These are phyloP conservation scores for Dryoscopus gambensis DNA, from an alignment of 2,113 vertebrate species.

Conservation along the genomic window DNA sequence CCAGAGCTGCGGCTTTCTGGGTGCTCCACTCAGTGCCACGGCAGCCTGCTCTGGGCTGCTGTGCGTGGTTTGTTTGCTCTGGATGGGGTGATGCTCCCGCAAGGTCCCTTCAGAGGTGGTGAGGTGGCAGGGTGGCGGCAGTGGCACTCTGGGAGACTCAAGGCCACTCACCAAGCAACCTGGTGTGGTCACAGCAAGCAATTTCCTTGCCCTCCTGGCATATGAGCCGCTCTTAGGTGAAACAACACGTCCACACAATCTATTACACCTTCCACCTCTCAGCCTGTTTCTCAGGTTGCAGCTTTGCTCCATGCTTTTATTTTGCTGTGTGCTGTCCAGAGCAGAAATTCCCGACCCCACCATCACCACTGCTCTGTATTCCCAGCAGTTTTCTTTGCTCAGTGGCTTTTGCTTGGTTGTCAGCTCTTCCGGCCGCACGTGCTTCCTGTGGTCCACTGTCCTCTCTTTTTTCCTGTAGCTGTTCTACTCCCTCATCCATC, in stretches of 20 bases:
- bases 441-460: not conserved
- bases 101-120: not conserved
- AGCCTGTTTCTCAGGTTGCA: not conserved
- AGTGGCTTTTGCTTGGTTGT: not conserved
- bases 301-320: not conserved
- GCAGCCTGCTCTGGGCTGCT: not conserved
- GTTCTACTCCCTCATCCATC: not conserved
- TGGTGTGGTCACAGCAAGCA: not conserved
- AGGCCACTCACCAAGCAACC: not conserved
- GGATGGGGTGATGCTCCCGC: not conserved
- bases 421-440: not conserved
- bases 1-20: not conserved
- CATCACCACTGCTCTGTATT: not conserved
- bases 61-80: not conserved
- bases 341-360: not conserved
- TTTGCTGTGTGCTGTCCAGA: accelerated
- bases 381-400: not conserved
- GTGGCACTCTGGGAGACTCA: accelerated
- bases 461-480: not conserved
- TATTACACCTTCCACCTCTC: not conserved
- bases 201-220: not conserved
- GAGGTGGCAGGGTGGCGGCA: not conserved
- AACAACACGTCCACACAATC: accelerated
- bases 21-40: not conserved
- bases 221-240: not conserved